Conservation (phyloP, 2,797 vertebrate species). For the Rousettus madagascariensis region DNA sequence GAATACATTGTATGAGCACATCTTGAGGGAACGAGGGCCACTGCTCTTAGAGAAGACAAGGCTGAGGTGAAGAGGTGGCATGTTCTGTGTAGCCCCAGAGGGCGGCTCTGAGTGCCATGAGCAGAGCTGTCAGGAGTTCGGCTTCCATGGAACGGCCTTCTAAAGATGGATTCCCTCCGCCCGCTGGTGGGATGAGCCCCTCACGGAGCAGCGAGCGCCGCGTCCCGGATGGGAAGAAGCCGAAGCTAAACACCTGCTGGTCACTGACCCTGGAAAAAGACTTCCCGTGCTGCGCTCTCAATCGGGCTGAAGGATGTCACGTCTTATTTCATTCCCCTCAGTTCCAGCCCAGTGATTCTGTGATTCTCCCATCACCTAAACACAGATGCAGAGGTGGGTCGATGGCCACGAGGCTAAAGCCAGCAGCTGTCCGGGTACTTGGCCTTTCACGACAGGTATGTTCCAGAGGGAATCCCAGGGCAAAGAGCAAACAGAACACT, state of each 20-base stretch:
- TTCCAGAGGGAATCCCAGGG: neutral
- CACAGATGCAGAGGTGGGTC: neutral
- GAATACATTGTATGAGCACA: neutral
- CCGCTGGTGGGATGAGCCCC: neutral
- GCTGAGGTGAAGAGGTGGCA: neutral
- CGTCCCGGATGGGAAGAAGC: neutral
- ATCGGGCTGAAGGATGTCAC: neutral
- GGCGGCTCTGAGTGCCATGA: neutral
- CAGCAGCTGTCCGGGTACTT: neutral
- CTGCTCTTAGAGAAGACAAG: neutral
- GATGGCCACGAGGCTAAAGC: neutral
- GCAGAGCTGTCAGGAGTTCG: accelerated
- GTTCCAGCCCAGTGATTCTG: neutral
- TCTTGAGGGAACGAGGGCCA: neutral
- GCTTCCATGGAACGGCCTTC: neutral
- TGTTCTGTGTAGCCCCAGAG: neutral
- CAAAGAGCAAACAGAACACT: neutral
- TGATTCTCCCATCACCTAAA: neutral
- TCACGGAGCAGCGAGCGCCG: neutral
- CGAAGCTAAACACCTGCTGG: neutral
- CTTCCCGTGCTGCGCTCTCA: neutral
- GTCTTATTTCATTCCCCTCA: neutral
- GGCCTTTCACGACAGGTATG: neutral
- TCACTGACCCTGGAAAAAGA: neutral
- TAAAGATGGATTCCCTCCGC: neutral